These are phyloP conservation scores for Melanotaenia nigrans DNA, from an alignment of 2,797 vertebrate species.

Conservation along the genomic window DNA sequence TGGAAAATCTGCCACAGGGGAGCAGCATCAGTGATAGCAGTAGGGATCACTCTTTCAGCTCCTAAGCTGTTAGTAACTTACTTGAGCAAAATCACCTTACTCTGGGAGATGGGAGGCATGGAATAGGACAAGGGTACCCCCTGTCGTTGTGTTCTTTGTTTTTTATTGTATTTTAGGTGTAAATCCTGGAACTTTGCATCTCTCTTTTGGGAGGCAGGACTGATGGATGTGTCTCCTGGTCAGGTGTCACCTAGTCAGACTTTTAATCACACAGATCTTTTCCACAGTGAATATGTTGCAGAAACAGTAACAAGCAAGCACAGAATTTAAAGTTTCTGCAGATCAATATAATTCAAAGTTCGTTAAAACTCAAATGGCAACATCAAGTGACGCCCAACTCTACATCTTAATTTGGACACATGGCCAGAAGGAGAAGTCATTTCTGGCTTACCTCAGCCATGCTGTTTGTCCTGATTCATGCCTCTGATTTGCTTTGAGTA, in stretches of 20 bases:
- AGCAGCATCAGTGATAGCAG: slow-evolving; percentile 55
- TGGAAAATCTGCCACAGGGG: slow-evolving; percentile 61
- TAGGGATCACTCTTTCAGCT: slow-evolving; percentile 63
- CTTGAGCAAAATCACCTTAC: slow-evolving; percentile 44
- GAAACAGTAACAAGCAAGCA: slow-evolving; percentile 22
- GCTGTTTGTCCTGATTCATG: slow-evolving; percentile 53
- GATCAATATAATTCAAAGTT: slow-evolving; percentile 48
- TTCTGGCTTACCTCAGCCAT: slow-evolving; percentile 57
- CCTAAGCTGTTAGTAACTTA: slow-evolving; percentile 59
- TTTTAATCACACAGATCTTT: neutral
- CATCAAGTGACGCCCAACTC: slow-evolving; percentile 35
- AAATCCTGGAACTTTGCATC: neutral
- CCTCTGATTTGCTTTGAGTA: slow-evolving; percentile 64
- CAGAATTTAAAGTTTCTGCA: slow-evolving; percentile 34
- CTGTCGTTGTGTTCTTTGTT: slow-evolving; percentile 10
- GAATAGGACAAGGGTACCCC: slow-evolving; percentile 21
- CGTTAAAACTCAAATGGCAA: slow-evolving; percentile 53
- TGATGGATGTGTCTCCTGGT: neutral
- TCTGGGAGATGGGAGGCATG: slow-evolving; percentile 11
- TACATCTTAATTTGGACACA: slow-evolving; percentile 55
- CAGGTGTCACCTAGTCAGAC: slow-evolving; percentile 22
- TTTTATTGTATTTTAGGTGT: neutral
- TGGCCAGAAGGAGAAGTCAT: slow-evolving; percentile 53
- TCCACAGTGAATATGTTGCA: slow-evolving; percentile 22
- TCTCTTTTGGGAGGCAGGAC: no score